Evolutionary conservation across 2,797 vertebrate genomes (phyloP), one percentile per base, ranked within the genome.

Genomic region (Prunella strophiata): DNA sequence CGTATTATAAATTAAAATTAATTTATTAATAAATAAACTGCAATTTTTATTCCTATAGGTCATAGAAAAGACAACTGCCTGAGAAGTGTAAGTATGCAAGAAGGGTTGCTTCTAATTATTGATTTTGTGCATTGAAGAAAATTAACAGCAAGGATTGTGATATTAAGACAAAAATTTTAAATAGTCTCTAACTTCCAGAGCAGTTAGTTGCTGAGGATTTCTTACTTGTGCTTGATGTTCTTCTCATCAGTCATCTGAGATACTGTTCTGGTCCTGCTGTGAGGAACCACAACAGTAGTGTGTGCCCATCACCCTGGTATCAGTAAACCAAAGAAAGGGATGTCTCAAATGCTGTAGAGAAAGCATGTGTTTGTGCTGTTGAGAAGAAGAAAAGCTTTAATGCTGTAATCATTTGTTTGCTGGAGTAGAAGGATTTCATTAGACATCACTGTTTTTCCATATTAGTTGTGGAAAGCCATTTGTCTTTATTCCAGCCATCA

Each of bases 241-340:
- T 68, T 16, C 51, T 87, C 14, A 26, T 26, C 57, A 34, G 42
- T 42, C 16, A 13, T 7, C 52, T 27, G n/a, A 55, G 36, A 17
- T 22, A 6, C 4, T 20, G 22, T 26, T 27, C 30, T 32, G 38
- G 14, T 81, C 21, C 15, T 3, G 2, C 42, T 30, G 29, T 34
- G 50, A 72, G 57, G 59, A 76, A 9, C 42, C 63, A 26, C 0
- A 0, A 36, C 70, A 34, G 3, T 5, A 22, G 43, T 2, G 9
- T 62, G n/a, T 47, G 52, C 52, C 40, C n/a, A 42, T 65, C 36
- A 18, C 59, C 20, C 38, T 36, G 13, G 3, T 38, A 5, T 58
- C 57, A 42, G 43, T n/a, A 36, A 70, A 47, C 25, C 55, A 70
- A 54, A 72, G 43, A 30, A 21, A 27, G 43, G 43, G 15, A 13